phyloP scores from a whole-genome alignment of 2,797 vertebrate species.

The Odontamblyopus lacepedii region DNA sequence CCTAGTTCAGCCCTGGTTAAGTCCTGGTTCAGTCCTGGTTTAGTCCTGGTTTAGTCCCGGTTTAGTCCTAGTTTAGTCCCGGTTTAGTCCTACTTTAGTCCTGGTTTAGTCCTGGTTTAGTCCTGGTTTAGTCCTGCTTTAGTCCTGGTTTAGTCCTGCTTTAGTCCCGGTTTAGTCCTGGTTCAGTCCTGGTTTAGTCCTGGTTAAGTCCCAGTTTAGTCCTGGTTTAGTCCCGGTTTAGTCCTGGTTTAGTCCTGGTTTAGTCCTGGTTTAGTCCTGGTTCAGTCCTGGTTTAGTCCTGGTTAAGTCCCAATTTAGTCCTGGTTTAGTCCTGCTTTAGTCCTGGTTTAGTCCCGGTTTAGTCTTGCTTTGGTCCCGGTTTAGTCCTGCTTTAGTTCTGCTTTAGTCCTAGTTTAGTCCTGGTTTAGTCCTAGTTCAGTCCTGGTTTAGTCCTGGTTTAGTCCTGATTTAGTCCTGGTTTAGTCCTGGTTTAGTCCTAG shows the following conservation, averaged over 20 bases:
- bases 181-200: slow-evolving; percentile 85
- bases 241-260: background rate
- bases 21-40: background rate
- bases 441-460: background rate
- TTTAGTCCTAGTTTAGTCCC: background rate
- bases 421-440: no score
- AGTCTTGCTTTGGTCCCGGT: slow-evolving; percentile 69
- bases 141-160: slow-evolving; percentile 97
- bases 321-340: no score
- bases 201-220: background rate
- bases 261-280: slow-evolving; percentile 90
- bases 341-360: background rate
- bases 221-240: slow-evolving; percentile 49
- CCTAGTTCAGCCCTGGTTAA: background rate
- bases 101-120: no score
- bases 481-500: background rate
- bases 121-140: slow-evolving; percentile 72
- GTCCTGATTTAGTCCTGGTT: slow-evolving; percentile 71
- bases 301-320: slow-evolving; percentile 84
- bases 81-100: no score
- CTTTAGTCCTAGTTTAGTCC: slow-evolving; percentile 84
- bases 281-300: slow-evolving; percentile 97
- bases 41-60: background rate
- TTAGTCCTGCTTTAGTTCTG: slow-evolving; percentile 93
- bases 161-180: slow-evolving; percentile 86